Evolutionary conservation across 1,140 invertebrate species (phyloP).

Genomic region (Brevipalpus yothersi): DNA sequence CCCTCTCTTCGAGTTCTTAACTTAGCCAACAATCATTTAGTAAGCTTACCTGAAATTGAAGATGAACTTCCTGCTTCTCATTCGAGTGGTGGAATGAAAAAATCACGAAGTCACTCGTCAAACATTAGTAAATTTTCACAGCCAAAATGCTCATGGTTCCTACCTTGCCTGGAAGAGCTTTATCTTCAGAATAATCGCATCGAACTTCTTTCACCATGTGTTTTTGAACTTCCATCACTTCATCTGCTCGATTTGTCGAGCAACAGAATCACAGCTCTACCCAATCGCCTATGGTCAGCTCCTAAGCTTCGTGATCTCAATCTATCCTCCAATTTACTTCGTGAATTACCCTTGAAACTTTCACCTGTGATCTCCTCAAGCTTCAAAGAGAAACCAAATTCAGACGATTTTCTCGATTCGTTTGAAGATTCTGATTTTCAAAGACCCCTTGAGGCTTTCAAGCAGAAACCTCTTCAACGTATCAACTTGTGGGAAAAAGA

Average conservation of each 20-base stretch:
- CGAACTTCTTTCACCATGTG: slow-evolving; percentile 47
- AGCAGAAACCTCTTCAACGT: background rate
- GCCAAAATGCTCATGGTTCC: slow-evolving; percentile 10
- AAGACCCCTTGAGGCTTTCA: background rate
- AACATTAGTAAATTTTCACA: background rate
- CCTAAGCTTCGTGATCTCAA: slow-evolving; percentile 71
- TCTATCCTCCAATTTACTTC: slow-evolving; percentile 64
- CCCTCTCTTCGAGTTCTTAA: slow-evolving; percentile 51
- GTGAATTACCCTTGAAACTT: slow-evolving; percentile 36
- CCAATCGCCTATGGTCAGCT: slow-evolving; percentile 65
- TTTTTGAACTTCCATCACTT: slow-evolving; percentile 45
- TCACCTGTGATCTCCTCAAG: background rate
- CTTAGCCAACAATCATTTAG: slow-evolving; percentile 62
- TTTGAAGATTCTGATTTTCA: background rate
- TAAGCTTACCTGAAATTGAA: slow-evolving; percentile 28
- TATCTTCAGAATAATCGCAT: slow-evolving; percentile 64
- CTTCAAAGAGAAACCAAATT: background rate
- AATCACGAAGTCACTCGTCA: slow-evolving; percentile 3
- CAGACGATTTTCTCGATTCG: background rate
- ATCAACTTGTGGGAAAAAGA: slow-evolving; percentile 1
- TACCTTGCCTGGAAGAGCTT: slow-evolving; percentile 58
- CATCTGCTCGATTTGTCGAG: slow-evolving; percentile 67
- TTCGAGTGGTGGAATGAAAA: background rate
- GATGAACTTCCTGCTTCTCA: background rate
- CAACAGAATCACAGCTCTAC: slow-evolving; percentile 67